Base-by-base conservation (phyloP, 2,113 vertebrate species). In the Nestor notabilis region DNA sequence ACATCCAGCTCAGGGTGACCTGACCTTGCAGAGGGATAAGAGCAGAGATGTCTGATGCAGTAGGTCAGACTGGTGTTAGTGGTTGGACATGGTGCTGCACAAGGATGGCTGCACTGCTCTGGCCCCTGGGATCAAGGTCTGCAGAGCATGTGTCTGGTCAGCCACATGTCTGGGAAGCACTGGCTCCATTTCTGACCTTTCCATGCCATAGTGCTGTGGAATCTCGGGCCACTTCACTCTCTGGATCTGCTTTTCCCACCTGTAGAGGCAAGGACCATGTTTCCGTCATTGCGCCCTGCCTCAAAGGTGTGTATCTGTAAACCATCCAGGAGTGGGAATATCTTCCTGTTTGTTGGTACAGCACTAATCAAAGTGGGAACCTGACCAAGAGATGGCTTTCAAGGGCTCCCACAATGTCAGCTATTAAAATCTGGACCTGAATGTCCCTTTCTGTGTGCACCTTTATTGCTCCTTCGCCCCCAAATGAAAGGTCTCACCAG, bases 81-180 rank as follows among this genome's bases (percentile, higher is more conserved):
- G 49, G 55, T 37, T 1, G 1, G 41, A 63, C 0, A 0, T 0
- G 11, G 23, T 83, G 58, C 65, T 68, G 20, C 0, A 5, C 35
- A 75, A 44, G 41, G 28, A 44, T 31, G 24, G 15, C 41, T 65
- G 61, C 13, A 7, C 12, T 66, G 58, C 24, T 56, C 29, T 31
- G 43, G n/a, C 35, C 24, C 27, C 24, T 55, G 43, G 44, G 35
- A 87, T 17, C 29, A 44, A n/a, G 33, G 61, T 24, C 71, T 78
- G 58, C 56, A 82, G 63, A 71, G 43, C 71, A 33, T 0, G 0
- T 21, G 37, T 46, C 46, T 49, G 66, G 46, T 49, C 65, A 87
- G 14, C 17, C 29, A 63, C 31, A 9, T 1, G 4, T 14, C 21
- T 69, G 14, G 19, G 60, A 83, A 43, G 37, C 46, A 47, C 49